Percentiles rank a stretch among this genome's conserved stretches.
phyloP scores from a whole-genome alignment of 2,797 vertebrate genomes.

The Siniperca undulata region DNA sequence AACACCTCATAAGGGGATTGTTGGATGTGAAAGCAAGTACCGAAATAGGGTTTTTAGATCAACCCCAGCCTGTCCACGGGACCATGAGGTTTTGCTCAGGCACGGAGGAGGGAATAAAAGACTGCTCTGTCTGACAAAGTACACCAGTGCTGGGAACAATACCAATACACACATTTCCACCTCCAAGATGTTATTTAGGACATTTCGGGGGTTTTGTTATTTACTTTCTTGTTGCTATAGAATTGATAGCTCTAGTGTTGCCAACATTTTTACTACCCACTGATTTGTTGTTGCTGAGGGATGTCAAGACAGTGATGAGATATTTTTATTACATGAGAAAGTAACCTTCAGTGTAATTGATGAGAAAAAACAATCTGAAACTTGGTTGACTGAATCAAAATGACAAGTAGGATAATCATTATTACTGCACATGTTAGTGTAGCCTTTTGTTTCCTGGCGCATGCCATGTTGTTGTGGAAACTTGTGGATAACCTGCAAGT shows the following conservation, averaged over 20 bases:
- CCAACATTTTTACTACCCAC: slow-evolving; percentile 47
- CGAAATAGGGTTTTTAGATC: slow-evolving; percentile 63
- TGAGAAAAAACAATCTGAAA: slow-evolving; percentile 1
- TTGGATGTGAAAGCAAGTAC: slow-evolving; percentile 53
- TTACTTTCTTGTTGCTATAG: slow-evolving; percentile 33
- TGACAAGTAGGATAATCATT: slow-evolving; percentile 13
- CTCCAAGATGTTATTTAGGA: slow-evolving; percentile 69
- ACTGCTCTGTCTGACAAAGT: slow-evolving; percentile 73
- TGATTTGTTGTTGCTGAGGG: slow-evolving; percentile 24
- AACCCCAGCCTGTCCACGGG: slow-evolving; percentile 56
- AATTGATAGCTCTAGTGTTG: slow-evolving; percentile 31
- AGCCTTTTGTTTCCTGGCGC: slow-evolving; percentile 1
- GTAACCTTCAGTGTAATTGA: slow-evolving; percentile 8
- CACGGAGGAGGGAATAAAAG: slow-evolving; percentile 70
- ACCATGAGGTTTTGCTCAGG: slow-evolving; percentile 72
- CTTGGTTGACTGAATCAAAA: slow-evolving; percentile 18
- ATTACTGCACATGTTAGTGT: slow-evolving; percentile 8
- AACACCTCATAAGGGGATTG: slow-evolving; percentile 26
- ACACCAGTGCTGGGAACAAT: slow-evolving; percentile 73
- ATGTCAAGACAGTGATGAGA: slow-evolving; percentile 23
- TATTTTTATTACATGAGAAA: slow-evolving; percentile 48
- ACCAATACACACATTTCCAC: slow-evolving; percentile 77
- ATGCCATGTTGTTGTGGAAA: slow-evolving; percentile 23
- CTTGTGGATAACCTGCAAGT: slow-evolving; percentile 32
- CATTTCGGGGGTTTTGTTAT: slow-evolving; percentile 53